Conservation (phyloP, 2,797 vertebrate species). For the Agapornis canus region DNA sequence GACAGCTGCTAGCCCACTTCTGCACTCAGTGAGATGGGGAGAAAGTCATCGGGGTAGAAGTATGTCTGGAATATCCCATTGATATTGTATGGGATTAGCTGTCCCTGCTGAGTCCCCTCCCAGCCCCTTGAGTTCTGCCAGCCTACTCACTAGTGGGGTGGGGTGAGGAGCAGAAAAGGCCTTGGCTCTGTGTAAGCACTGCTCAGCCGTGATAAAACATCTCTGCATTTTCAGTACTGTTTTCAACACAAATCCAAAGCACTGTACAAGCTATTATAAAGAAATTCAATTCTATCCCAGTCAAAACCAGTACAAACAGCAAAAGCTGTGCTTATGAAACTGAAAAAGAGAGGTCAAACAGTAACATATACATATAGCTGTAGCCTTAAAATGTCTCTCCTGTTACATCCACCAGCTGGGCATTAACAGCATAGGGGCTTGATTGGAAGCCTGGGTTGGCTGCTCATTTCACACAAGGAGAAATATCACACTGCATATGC, state of each 20-base stretch:
- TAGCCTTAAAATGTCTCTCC: neutral
- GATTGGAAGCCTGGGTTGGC: neutral
- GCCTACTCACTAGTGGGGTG: fast-evolving
- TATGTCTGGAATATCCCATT: fast-evolving
- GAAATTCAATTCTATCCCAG: neutral
- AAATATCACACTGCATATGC: neutral
- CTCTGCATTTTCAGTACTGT: fast-evolving
- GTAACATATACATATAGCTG: fast-evolving
- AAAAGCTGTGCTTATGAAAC: neutral
- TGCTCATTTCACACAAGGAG: neutral
- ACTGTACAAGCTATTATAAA: neutral
- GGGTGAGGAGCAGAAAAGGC: neutral
- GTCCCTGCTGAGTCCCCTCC: neutral
- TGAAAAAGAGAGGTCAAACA: neutral
- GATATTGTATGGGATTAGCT: neutral
- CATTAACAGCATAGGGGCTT: neutral
- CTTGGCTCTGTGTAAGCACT: fast-evolving
- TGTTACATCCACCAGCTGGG: neutral
- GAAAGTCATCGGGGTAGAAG: neutral
- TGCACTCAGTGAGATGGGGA: neutral
- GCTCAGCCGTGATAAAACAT: neutral
- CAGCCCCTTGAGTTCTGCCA: fast-evolving
- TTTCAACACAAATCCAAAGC: neutral
- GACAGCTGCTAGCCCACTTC: neutral
- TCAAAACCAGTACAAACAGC: neutral